A percentile compares a stretch with the other conserved stretches of the same genome.
phyloP scores from a whole-genome alignment of 2,113 vertebrate genomes.

The Gallinago media region DNA sequence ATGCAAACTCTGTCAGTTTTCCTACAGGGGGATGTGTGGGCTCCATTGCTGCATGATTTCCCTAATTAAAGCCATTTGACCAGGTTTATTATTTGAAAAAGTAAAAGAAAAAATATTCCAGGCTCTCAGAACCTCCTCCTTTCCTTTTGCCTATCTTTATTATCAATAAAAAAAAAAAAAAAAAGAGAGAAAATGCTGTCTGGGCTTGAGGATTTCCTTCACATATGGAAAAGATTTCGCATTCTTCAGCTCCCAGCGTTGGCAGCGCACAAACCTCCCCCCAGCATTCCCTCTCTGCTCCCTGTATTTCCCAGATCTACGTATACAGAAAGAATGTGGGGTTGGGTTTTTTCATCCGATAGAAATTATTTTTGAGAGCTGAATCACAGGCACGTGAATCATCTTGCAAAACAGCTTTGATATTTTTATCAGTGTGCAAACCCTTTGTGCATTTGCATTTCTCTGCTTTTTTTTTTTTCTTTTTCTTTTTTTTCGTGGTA shows the following conservation, averaged over 20 bases:
- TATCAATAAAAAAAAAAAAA: conserved; percentile 45
- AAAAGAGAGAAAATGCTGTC: conserved; percentile 52
- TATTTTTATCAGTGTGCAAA: background rate
- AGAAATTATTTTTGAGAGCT: background rate
- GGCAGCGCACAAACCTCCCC: conserved; percentile 15
- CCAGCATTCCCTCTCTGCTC: conserved; percentile 21
- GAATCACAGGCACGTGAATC: background rate
- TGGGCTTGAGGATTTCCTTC: conserved; percentile 70
- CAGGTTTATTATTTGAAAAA: background rate
- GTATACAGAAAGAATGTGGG: background rate
- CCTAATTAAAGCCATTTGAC: conserved; percentile 19
- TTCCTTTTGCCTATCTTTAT: conserved; percentile 34
- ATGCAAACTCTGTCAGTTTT: background rate
- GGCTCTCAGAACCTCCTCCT: background rate
- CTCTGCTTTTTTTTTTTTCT: background rate
- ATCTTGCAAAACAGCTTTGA: background rate
- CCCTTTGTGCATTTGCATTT: background rate
- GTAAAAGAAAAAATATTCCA: background rate
- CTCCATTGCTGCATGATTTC: background rate
- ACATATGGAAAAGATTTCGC: conserved; percentile 68
- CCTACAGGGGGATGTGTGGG: background rate
- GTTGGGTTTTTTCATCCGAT: background rate
- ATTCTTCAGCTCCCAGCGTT: conserved; percentile 31
- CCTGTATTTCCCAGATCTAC: background rate
- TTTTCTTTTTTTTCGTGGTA: background rate